A percentile compares a stretch with the other conserved stretches of the same genome.
Evolutionary conservation across 2,888 invertebrate genomes (phyloP).

Genomic region (Philaethria dido): DNA sequence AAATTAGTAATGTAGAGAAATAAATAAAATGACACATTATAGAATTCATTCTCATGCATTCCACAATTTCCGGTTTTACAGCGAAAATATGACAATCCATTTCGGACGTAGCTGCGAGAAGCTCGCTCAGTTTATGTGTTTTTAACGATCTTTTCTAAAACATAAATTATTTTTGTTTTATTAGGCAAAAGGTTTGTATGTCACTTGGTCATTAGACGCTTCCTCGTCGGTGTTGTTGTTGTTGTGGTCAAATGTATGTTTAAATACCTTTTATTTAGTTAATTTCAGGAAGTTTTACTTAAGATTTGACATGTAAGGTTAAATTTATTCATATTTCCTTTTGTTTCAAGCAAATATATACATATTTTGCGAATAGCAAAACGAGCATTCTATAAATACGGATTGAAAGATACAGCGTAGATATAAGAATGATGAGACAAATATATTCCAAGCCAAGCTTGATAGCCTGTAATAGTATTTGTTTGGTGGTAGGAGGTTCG

Average conservation of each 20-base stretch:
- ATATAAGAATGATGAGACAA: too few relatives aligned
- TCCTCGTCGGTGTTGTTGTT: constrained; percentile 28
- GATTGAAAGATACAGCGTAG: too few relatives aligned
- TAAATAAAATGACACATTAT: not conserved
- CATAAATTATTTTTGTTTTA: constrained; percentile 37
- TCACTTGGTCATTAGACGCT: constrained; percentile 39
- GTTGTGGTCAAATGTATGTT: not conserved
- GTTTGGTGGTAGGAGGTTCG: too few relatives aligned
- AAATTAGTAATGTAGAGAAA: not conserved
- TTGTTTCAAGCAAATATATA: too few relatives aligned
- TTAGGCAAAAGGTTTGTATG: constrained; percentile 40
- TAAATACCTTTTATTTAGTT: not conserved
- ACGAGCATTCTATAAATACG: too few relatives aligned
- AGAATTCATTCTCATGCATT: not conserved
- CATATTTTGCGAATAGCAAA: too few relatives aligned
- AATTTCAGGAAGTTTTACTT: not conserved
- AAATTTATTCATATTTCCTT: too few relatives aligned
- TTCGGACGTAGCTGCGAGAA: constrained; percentile 15
- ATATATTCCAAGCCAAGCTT: too few relatives aligned
- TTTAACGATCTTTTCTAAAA: constrained; percentile 33
- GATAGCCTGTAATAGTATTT: too few relatives aligned
- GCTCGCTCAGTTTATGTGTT: constrained; percentile 27
- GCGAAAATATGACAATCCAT: constrained; percentile 23
- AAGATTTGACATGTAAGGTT: too few relatives aligned
- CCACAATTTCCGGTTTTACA: constrained; percentile 6